A percentile compares a stretch with the other conserved stretches of the same genome.
Evolutionary conservation across 1,140 invertebrate genomes (phyloP).

Genomic region (Brachionus rotundiformis): DNA sequence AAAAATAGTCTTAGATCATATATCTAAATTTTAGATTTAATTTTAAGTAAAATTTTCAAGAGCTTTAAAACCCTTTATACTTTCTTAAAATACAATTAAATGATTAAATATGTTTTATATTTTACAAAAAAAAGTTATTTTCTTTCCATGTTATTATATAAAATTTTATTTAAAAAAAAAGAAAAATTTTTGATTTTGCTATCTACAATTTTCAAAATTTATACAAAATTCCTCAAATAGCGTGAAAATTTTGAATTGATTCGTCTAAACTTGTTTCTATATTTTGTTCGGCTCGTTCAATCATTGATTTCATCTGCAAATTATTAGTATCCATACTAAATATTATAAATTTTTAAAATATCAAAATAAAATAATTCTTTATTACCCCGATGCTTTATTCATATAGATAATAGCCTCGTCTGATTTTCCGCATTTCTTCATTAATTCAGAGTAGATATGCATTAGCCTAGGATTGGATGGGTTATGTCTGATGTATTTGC

Average conservation of each 20-base stretch:
- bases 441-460: constrained; percentile 49
- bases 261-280: constrained; percentile 48
- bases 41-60: constrained; percentile 7
- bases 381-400: constrained; percentile 47
- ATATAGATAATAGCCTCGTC: constrained; percentile 49
- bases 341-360: neutral
- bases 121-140: too few relatives aligned
- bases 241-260: constrained; percentile 48
- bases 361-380: neutral
- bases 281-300: constrained; percentile 45
- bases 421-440: constrained; percentile 50
- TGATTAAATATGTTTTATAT: too few relatives aligned
- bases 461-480: constrained; percentile 38
- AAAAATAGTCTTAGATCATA: too few relatives aligned
- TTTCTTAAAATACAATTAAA: neutral
- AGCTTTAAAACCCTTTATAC: neutral
- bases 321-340: constrained; percentile 41
- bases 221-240: constrained; percentile 29
- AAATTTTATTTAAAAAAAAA: neutral
- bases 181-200: neutral
- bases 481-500: constrained; percentile 40
- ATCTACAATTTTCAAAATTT: constrained; percentile 22
- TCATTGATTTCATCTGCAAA: constrained; percentile 45
- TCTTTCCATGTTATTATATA: neutral
- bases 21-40: too few relatives aligned